These are phyloP conservation scores for Acanthosepion lycidas DNA, from an alignment of 2,888 invertebrate species.

Conservation along the genomic window DNA sequence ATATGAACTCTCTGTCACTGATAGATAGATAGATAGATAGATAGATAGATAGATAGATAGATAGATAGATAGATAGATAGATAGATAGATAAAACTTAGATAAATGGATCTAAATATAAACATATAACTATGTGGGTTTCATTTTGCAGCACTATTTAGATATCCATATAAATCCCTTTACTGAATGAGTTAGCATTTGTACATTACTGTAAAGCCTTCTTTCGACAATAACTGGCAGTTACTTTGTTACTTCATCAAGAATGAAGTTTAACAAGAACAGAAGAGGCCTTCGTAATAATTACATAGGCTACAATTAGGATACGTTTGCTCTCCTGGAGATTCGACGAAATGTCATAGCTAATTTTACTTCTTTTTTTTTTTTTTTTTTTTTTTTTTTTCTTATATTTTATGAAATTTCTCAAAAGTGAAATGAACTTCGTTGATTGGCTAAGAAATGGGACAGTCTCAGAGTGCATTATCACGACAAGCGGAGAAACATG, in stretches of 20 bases:
- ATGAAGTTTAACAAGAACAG: background rate
- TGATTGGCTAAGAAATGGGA: background rate
- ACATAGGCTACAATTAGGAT: background rate
- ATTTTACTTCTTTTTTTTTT: background rate
- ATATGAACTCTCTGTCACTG: background rate
- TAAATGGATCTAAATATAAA: no score
- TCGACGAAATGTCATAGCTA: background rate
- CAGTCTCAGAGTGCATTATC: background rate
- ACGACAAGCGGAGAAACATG: background rate
- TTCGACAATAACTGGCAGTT: background rate
- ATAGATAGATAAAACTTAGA: background rate
- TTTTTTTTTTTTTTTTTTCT: background rate
- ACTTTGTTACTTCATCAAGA: background rate
- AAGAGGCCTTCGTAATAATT: background rate
- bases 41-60: no score
- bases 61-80: no score
- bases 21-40: no score
- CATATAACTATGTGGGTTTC: no score
- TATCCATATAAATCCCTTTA: no score
- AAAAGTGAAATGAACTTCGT: background rate
- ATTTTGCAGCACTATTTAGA: no score
- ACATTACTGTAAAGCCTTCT: background rate
- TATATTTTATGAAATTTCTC: background rate
- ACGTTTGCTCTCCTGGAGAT: background rate
- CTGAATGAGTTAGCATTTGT: background rate